A percentile compares a stretch with the other conserved stretches of the same genome.
phyloP scores from a whole-genome alignment of 2,797 vertebrate species.

The Epinephelus coioides region DNA sequence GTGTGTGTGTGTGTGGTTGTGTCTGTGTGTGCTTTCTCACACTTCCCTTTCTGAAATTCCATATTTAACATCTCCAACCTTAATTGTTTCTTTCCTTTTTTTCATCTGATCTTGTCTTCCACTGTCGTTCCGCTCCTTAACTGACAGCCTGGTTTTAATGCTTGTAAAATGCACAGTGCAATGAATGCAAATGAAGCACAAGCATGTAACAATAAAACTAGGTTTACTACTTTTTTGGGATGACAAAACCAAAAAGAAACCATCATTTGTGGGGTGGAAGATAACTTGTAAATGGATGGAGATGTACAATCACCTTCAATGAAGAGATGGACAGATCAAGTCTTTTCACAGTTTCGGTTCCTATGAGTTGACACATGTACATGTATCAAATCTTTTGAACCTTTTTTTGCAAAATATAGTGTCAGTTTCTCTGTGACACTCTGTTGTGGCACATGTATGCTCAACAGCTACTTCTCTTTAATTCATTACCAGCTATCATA shows the following conservation, averaged over 20 bases:
- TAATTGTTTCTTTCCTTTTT: conserved; percentile 45
- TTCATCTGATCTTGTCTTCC: background rate
- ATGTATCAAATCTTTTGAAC: too few species aligned
- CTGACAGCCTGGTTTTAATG: background rate
- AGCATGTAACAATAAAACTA: background rate
- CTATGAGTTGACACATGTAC: too few species aligned
- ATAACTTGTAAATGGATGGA: background rate
- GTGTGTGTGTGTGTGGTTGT: conserved; percentile 33
- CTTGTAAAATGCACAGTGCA: background rate
- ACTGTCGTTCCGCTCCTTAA: background rate
- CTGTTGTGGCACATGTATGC: too few species aligned
- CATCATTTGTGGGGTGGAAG: background rate
- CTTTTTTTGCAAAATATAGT: too few species aligned
- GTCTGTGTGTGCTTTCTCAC: conserved; percentile 47
- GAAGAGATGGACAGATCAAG: too few species aligned
- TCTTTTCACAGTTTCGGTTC: too few species aligned
- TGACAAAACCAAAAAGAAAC: background rate
- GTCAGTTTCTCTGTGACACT: too few species aligned
- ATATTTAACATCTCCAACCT: conserved; percentile 43
- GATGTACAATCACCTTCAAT: background rate
- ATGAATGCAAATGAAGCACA: background rate
- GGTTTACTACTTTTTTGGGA: background rate
- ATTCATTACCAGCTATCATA: too few species aligned
- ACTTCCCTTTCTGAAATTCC: conserved; percentile 39
- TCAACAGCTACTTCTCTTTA: too few species aligned